These are phyloP conservation scores for Hiodon tergisus DNA, from an alignment of 2,113 vertebrate species.

Conservation along the genomic window DNA sequence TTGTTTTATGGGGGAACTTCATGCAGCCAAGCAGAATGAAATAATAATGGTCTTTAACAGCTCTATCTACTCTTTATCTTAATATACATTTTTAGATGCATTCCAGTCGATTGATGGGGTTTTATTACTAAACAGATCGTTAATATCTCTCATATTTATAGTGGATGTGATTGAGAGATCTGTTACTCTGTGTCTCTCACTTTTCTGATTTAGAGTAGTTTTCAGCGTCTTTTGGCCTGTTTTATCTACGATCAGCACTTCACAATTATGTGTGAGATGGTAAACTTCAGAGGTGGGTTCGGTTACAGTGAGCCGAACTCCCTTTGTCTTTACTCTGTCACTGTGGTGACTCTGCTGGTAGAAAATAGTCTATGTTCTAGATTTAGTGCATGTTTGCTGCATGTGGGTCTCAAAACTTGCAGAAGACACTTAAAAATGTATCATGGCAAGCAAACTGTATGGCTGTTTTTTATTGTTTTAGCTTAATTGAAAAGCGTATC, in stretches of 20 bases:
- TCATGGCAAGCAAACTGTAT: background rate
- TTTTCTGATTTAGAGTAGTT: constrained; percentile 42
- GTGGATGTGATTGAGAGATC: background rate
- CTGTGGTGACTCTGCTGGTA: background rate
- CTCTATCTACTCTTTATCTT: background rate
- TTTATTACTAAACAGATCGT: too few relatives aligned
- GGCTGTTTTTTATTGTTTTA: background rate
- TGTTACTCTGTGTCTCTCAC: constrained; percentile 19
- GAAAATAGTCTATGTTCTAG: background rate
- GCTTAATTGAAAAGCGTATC: background rate
- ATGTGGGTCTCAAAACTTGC: background rate
- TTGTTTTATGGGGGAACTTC: background rate
- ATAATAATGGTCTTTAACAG: background rate
- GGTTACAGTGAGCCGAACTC: constrained; percentile 17
- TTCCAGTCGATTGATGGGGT: background rate
- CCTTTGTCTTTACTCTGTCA: background rate
- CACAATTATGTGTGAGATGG: constrained; percentile 42
- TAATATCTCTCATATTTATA: background rate
- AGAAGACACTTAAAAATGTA: background rate
- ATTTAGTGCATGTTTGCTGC: background rate
- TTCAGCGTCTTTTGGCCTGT: constrained; percentile 42
- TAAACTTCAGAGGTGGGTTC: constrained; percentile 26
- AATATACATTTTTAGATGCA: background rate
- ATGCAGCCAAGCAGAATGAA: background rate
- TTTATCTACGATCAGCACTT: constrained; percentile 36